phyloP scores from a whole-genome alignment of 2,113 vertebrate genomes.

The Otis tarda region DNA sequence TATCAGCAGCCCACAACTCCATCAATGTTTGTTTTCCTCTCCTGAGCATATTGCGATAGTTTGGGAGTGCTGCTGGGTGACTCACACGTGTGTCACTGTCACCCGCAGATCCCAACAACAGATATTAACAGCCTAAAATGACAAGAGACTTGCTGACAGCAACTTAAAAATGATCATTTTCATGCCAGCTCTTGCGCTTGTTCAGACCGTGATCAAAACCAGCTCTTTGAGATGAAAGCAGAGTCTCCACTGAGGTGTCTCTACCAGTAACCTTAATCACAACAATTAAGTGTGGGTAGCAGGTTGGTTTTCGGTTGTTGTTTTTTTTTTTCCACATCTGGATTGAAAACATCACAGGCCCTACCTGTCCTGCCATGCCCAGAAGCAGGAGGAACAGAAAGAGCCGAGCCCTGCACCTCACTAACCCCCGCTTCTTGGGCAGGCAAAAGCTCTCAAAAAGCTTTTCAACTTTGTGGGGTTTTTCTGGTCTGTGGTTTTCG shows the following conservation, averaged over 20 bases:
- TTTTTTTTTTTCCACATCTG: neutral
- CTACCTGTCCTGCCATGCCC: neutral
- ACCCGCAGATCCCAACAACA: conserved; percentile 63
- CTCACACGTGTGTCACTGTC: conserved; percentile 56
- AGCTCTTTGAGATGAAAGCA: conserved; percentile 37
- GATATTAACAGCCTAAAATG: conserved; percentile 38
- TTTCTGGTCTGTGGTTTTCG: conserved; percentile 55
- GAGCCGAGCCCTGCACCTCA: neutral
- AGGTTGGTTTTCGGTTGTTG: neutral
- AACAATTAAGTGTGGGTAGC: neutral
- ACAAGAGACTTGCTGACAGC: conserved; percentile 58
- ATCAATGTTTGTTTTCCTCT: conserved; percentile 52
- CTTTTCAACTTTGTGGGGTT: neutral
- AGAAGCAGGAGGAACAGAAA: neutral
- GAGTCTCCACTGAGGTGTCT: neutral
- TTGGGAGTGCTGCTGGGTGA: conserved; percentile 30
- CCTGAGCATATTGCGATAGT: conserved; percentile 10
- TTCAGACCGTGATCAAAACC: neutral
- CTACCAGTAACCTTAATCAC: neutral
- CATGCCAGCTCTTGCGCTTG: neutral
- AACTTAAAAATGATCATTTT: conserved; percentile 6
- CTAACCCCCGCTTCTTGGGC: neutral
- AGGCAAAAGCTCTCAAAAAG: neutral
- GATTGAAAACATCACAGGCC: neutral
- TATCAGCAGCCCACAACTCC: conserved; percentile 33